phyloP scores from a whole-genome alignment of 2,797 vertebrate genomes.

The Hydrolagus colliei region DNA sequence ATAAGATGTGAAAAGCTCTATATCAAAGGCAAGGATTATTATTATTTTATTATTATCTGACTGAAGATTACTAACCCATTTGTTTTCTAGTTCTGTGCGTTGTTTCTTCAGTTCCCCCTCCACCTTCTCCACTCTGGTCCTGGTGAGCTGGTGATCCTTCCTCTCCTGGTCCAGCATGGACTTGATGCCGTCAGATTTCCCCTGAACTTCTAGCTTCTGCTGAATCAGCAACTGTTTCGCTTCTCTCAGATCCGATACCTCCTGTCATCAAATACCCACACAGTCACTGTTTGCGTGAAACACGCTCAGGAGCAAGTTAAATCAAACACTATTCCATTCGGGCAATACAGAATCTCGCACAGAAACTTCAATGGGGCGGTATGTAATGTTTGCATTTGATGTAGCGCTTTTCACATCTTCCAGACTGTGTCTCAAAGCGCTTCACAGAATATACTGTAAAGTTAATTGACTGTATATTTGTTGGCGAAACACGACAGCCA shows the following conservation, averaged over 20 bases:
- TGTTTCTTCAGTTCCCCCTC: constrained; percentile 71
- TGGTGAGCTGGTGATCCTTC: constrained; percentile 65
- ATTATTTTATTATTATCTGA: no score
- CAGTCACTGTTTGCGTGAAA: not conserved
- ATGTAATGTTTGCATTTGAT: no score
- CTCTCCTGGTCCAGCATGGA: constrained; percentile 70
- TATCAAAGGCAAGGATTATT: no score
- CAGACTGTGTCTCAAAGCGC: no score
- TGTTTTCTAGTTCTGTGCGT: constrained; percentile 63
- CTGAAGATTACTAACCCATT: constrained; percentile 63
- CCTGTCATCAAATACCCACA: constrained; percentile 51
- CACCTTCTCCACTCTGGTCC: constrained; percentile 61
- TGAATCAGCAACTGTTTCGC: constrained; percentile 88
- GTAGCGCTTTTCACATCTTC: no score
- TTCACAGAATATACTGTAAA: no score
- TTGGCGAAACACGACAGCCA: no score
- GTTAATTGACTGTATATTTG: no score
- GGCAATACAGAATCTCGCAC: no score
- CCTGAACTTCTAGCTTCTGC: constrained; percentile 87
- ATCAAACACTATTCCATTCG: no score
- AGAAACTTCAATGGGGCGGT: no score
- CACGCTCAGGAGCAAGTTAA: not conserved
- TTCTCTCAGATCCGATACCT: constrained; percentile 73
- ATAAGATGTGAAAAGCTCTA: no score
- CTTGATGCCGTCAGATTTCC: constrained; percentile 63